These are phyloP conservation scores for Stichopus horrens DNA, from an alignment of 53 echinoderm and acorn worm species.

Conservation along the genomic window DNA sequence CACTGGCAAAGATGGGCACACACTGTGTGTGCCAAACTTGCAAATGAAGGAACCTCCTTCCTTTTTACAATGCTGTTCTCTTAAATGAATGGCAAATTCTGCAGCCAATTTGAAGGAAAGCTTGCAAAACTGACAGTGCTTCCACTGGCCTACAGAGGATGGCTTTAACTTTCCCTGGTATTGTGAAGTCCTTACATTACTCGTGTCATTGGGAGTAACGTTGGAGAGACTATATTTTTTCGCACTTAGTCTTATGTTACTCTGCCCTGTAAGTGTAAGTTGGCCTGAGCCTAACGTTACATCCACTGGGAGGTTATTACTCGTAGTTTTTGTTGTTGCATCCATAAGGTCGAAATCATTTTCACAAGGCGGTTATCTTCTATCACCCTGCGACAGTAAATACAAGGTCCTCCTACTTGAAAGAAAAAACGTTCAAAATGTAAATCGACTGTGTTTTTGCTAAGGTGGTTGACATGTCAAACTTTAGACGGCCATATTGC, in stretches of 20 bases:
- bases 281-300: slow-evolving; percentile 22
- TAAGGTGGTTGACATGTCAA: slow-evolving; percentile 30
- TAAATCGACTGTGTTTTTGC: background rate
- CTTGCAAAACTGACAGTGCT: slow-evolving; percentile 71
- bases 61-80: slow-evolving; percentile 78
- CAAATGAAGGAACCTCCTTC: slow-evolving; percentile 91
- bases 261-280: background rate
- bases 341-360: slow-evolving; percentile 31
- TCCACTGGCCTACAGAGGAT: slow-evolving; percentile 56
- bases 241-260: background rate
- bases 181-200: background rate
- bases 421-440: background rate
- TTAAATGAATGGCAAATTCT: slow-evolving; percentile 83
- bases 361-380: background rate
- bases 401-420: background rate
- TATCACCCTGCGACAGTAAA: background rate
- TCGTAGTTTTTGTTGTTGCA: slow-evolving; percentile 28
- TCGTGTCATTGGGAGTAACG: background rate
- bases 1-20: slow-evolving; percentile 80
- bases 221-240: background rate
- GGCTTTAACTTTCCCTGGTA: background rate
- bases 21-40: slow-evolving; percentile 80
- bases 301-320: slow-evolving; percentile 16
- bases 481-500: slow-evolving; percentile 26
- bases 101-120: slow-evolving; percentile 68